Evolutionary conservation across 1,140 invertebrate species (phyloP).

Genomic region (Bombus ignitus): DNA sequence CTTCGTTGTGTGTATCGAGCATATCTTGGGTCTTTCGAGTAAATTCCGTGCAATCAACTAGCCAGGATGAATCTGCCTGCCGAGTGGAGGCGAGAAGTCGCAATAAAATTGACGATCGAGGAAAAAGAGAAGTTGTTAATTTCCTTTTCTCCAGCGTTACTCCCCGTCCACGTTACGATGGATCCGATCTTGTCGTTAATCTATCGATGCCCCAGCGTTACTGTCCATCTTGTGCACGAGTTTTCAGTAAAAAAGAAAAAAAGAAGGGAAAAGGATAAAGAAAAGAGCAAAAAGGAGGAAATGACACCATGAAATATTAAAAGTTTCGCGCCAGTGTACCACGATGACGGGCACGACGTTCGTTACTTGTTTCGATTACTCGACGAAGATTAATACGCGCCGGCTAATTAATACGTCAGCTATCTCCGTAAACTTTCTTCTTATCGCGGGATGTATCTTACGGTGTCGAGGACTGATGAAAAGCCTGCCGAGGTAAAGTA

Average conservation of each 20-base stretch:
- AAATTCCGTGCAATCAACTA: slow-evolving; percentile 52
- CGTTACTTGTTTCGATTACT: slow-evolving; percentile 14
- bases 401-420: slow-evolving; percentile 26
- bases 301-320: slow-evolving; percentile 17
- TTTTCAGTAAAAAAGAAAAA: background rate
- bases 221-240: background rate
- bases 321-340: background rate
- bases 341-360: background rate
- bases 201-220: background rate
- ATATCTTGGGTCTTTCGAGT: slow-evolving; percentile 40
- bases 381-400: slow-evolving; percentile 24
- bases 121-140: slow-evolving; percentile 70
- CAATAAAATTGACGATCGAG: slow-evolving; percentile 69
- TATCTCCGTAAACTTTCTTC: slow-evolving; percentile 20
- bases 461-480: background rate
- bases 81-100: slow-evolving; percentile 35
- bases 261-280: accelerated
- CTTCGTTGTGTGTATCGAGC: slow-evolving; percentile 18
- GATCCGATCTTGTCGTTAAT: slow-evolving; percentile 15
- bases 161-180: background rate
- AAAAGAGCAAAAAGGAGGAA: background rate
- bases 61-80: slow-evolving; percentile 37
- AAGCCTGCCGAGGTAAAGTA: background rate
- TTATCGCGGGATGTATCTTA: background rate
- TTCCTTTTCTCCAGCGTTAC: slow-evolving; percentile 51